Conservation (phyloP, 2,888 invertebrate species). For the Drosophila greeni region DNA sequence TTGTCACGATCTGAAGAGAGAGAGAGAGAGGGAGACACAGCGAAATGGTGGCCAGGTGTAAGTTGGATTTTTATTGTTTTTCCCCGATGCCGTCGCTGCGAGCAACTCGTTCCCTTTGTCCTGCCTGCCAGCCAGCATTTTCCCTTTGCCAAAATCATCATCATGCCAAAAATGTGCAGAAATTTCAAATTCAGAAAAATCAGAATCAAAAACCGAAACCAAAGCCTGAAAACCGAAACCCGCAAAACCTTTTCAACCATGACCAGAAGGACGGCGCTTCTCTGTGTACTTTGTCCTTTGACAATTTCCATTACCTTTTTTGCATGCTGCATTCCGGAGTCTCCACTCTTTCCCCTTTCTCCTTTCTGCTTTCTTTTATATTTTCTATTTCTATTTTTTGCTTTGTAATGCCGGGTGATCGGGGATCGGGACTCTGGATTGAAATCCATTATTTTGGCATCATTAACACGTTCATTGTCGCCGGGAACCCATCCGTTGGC, state of each 20-base stretch:
- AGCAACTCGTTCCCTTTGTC: slow-evolving; percentile 63
- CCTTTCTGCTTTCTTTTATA: not conserved
- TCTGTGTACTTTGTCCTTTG: slow-evolving; percentile 62
- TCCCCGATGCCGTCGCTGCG: slow-evolving; percentile 13
- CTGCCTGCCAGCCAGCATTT: slow-evolving; percentile 32
- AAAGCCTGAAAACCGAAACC: slow-evolving; percentile 24
- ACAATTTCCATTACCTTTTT: slow-evolving; percentile 53
- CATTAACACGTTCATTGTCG: slow-evolving; percentile 73
- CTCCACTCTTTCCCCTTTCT: slow-evolving; percentile 4
- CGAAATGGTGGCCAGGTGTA: slow-evolving; percentile 44
- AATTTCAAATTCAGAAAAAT: slow-evolving; percentile 9
- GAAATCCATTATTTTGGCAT: slow-evolving; percentile 67
- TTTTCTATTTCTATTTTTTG: slow-evolving; percentile 36
- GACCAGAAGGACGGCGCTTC: slow-evolving; percentile 54
- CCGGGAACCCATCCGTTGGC: slow-evolving; percentile 17
- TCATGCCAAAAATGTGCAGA: slow-evolving; percentile 41
- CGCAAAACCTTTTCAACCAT: slow-evolving; percentile 50
- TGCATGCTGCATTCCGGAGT: slow-evolving; percentile 48
- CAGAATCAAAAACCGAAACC: slow-evolving; percentile 32
- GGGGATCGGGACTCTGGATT: slow-evolving; percentile 24
- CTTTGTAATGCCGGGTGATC: slow-evolving; percentile 58
- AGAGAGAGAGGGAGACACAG: not conserved
- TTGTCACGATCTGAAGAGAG: slow-evolving; percentile 20
- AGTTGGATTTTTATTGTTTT: slow-evolving; percentile 46
- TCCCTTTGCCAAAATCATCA: slow-evolving; percentile 36